A percentile compares a stretch with the other conserved stretches of the same genome.
These are phyloP conservation scores for Tromatobia lineatoria DNA, from an alignment of 2,888 invertebrate genomes.

Conservation along the genomic window DNA sequence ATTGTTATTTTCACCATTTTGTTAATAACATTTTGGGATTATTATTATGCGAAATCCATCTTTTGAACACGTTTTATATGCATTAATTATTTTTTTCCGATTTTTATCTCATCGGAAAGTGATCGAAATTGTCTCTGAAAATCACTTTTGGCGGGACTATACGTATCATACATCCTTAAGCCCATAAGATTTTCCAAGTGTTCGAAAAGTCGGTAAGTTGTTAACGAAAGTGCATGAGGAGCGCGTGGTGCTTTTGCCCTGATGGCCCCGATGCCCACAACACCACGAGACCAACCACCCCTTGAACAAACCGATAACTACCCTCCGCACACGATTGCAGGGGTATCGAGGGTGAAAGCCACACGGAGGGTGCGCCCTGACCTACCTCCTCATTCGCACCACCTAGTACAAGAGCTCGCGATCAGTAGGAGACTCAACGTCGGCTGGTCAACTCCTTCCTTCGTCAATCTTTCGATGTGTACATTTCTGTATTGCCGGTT, in stretches of 20 bases:
- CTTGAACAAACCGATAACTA: constrained; percentile 69
- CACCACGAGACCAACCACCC: constrained; percentile 72
- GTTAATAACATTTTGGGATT: too few relatives aligned
- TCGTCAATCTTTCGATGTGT: constrained; percentile 63
- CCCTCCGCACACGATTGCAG: constrained; percentile 35
- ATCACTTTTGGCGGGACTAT: too few relatives aligned
- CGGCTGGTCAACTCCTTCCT: constrained; percentile 63
- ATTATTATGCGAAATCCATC: too few relatives aligned
- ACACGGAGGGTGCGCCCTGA: constrained; percentile 74
- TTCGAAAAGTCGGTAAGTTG: neutral
- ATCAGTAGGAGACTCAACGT: constrained; percentile 65
- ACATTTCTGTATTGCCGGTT: neutral
- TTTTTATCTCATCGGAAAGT: too few relatives aligned
- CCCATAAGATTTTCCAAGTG: constrained; percentile 1
- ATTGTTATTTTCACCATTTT: too few relatives aligned
- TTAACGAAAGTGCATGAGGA: constrained; percentile 43
- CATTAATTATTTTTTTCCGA: too few relatives aligned
- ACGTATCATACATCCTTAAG: too few relatives aligned
- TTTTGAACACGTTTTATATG: too few relatives aligned
- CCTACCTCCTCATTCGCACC: constrained; percentile 68
- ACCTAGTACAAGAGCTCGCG: constrained; percentile 42
- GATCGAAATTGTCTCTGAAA: too few relatives aligned
- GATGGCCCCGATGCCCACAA: constrained; percentile 68
- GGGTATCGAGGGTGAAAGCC: constrained; percentile 65
- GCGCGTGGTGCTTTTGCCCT: constrained; percentile 49